phyloP scores from a whole-genome alignment of 2,113 vertebrate species.

The Epinephelus moara region DNA sequence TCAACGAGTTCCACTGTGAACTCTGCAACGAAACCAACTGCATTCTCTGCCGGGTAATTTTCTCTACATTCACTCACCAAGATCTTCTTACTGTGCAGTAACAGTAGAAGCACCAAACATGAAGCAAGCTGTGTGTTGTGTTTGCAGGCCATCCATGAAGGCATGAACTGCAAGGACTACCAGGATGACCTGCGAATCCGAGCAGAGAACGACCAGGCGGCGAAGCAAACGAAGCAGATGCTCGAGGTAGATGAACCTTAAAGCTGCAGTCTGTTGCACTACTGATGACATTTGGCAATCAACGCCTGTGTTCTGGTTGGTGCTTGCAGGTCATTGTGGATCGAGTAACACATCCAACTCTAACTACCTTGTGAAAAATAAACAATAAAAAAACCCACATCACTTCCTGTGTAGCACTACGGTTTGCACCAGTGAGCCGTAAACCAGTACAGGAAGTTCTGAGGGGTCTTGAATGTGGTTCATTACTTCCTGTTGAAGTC shows the following conservation, averaged over 20 bases:
- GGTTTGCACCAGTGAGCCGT: background rate
- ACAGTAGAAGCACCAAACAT: background rate
- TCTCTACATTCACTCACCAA: accelerated
- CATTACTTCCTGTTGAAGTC: background rate
- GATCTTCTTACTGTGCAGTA: background rate
- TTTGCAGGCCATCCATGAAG: slow-evolving; percentile 88
- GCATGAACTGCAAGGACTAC: slow-evolving; percentile 91
- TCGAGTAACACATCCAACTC: background rate
- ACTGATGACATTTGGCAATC: background rate
- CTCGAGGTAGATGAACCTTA: slow-evolving; percentile 80
- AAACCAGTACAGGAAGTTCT: background rate
- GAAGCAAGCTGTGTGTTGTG: slow-evolving; percentile 15
- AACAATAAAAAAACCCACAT: no score
- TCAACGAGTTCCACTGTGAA: slow-evolving; percentile 89
- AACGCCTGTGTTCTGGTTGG: background rate
- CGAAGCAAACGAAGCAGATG: slow-evolving; percentile 87
- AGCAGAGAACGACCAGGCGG: slow-evolving; percentile 87
- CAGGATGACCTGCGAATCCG: slow-evolving; percentile 89
- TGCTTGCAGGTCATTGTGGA: background rate
- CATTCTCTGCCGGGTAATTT: slow-evolving; percentile 83
- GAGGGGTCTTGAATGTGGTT: background rate
- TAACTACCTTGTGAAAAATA: background rate
- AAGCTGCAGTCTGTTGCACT: background rate
- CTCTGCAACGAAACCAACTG: slow-evolving; percentile 84
- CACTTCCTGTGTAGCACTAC: no score